Base-by-base conservation (phyloP, 1,140 invertebrate genomes). In the Colletes latitarsis region DNA sequence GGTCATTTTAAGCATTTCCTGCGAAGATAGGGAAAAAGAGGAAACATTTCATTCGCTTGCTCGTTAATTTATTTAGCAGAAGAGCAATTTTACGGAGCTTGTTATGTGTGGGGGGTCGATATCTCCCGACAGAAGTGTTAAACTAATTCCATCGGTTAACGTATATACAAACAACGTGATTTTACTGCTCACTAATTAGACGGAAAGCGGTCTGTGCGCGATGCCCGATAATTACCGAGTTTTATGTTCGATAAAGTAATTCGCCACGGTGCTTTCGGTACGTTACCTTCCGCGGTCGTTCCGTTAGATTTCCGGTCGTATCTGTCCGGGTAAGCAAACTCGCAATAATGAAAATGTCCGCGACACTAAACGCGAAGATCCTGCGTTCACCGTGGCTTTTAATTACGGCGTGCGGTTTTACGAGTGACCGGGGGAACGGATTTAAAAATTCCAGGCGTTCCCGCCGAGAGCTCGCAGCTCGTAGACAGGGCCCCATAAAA, bases 401-500 rank as follows among this genome's bases (percentile, higher is more conserved):
- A 89, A 90, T 91, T 91, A 87, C 86, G 79, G 84, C 79, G 69
- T 82, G 77, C 73, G 64, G 70, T 85, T 87, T 88, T 88, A 82
- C 82, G 83, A 88, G 85, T 68, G 53, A 67, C 69, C 81, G 52
- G 75, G 52, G 75, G 85, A 81, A 82, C 82, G 82, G 78, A 88
- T 88, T 63, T 87, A 88, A 89, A 89, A 89, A 89, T 89, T 88
- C 88, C 87, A 88, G 60, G 82, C 89, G 89, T 91, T 90, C 90
- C 60, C 87, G 66, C 19, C 75, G 82, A 68, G 82, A 74, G 85
- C 67, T 62, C 84, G 83, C 84, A 70, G 81, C 82, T 79, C 80
- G 82, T 84, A 77, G 72, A 85, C 67, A 82, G 87, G 83, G 83
- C 77, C 74, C 89, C 88, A 91, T 92, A 92, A 93, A 92, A 93